phyloP scores from a whole-genome alignment of 2,797 vertebrate genomes.

The Microctenopoma lineatum region DNA sequence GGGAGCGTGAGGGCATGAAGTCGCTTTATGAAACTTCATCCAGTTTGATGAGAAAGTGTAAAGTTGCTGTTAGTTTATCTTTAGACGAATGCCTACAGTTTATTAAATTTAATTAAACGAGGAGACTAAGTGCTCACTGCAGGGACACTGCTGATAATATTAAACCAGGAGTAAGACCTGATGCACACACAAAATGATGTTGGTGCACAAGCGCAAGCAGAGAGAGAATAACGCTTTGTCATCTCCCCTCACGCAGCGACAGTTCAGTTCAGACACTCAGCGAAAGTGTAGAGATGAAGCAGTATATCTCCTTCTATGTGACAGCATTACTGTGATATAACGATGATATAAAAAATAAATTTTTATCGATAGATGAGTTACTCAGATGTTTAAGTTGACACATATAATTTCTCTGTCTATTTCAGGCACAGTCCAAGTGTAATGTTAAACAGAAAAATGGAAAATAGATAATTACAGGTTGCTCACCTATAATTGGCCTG shows the following conservation, averaged over 20 bases:
- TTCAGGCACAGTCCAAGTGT: not conserved
- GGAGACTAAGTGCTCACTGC: slow-evolving; percentile 35
- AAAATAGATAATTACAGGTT: too few species aligned
- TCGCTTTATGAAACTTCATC: not conserved
- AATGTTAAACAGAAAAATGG: too few species aligned
- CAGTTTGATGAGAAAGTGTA: not conserved
- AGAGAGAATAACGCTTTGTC: slow-evolving; percentile 58
- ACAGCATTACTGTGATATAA: not conserved
- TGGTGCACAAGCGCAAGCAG: slow-evolving; percentile 10
- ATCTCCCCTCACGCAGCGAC: slow-evolving; percentile 48
- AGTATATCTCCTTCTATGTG: not conserved
- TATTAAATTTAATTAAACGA: slow-evolving; percentile 57
- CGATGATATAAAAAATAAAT: not conserved
- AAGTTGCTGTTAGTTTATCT: slow-evolving; percentile 13
- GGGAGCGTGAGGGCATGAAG: not conserved
- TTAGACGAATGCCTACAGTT: slow-evolving; percentile 21
- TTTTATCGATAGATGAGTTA: not conserved
- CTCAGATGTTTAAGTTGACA: not conserved
- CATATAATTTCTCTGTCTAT: not conserved
- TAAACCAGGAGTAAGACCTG: slow-evolving; percentile 44
- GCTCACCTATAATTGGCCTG: too few species aligned
- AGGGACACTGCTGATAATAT: slow-evolving; percentile 56
- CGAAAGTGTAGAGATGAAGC: not conserved
- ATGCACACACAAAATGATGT: slow-evolving; percentile 42
- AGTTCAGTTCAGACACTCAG: slow-evolving; percentile 44